A percentile compares a stretch with the other conserved stretches of the same genome.
These are phyloP conservation scores for Oriolus oriolus DNA, from an alignment of 2,113 vertebrate genomes.

Conservation along the genomic window DNA sequence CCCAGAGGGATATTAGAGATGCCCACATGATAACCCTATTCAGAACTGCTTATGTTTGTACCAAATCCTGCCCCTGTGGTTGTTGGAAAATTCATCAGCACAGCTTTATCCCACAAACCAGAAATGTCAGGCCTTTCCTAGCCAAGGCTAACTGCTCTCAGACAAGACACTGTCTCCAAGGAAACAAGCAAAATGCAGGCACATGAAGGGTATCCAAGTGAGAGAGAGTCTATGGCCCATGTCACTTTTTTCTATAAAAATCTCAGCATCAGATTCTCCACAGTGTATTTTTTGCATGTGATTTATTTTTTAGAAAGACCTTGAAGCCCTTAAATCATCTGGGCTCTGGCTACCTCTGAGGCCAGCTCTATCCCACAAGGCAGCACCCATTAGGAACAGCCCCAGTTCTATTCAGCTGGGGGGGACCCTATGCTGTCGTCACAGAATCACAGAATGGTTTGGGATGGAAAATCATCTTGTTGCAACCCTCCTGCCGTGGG, in stretches of 20 bases:
- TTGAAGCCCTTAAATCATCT: background rate
- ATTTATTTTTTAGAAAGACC: background rate
- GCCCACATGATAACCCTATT: background rate
- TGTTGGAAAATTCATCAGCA: constrained; percentile 2
- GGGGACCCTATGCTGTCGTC: background rate
- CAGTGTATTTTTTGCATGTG: background rate
- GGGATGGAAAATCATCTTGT: background rate
- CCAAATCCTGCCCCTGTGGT: background rate
- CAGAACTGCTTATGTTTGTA: background rate
- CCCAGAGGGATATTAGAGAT: background rate
- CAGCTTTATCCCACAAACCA: constrained; percentile 22
- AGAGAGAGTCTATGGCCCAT: background rate
- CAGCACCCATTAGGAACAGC: background rate
- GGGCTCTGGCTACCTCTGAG: background rate
- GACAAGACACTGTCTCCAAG: constrained; percentile 57
- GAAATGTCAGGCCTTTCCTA: constrained; percentile 39
- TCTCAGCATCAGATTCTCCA: background rate
- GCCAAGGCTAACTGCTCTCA: constrained; percentile 56
- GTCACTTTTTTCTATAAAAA: background rate
- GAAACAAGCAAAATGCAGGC: constrained; percentile 29
- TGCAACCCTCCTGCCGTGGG: background rate
- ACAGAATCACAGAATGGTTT: background rate
- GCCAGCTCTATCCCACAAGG: background rate
- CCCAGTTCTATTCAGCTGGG: fast-evolving
- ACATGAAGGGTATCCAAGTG: constrained; percentile 46